Evolutionary conservation across 2,888 invertebrate genomes (phyloP), one percentile per base, ranked within the genome.

Genomic region (Cyrtodaria siliqua): DNA sequence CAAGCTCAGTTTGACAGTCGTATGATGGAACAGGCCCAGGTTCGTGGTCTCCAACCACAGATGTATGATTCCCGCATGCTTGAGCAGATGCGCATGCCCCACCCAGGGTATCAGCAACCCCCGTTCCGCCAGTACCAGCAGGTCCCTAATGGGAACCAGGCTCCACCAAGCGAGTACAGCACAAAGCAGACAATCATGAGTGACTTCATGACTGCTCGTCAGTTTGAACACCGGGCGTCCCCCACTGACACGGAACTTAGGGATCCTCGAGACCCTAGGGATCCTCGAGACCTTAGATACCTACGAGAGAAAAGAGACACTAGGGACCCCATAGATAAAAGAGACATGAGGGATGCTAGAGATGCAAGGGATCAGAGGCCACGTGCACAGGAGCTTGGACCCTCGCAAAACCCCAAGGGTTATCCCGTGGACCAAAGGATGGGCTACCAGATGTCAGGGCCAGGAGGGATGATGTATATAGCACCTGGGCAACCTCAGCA

Each of bases 161-260:
- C 69, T n/a, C 49, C 52, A 1, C 18, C 63, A 4, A 81, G 84
- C 9, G 76, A 79, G 20, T 83, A 80, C 69, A 95, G 95, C 81
- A 95, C 96, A 1, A 92, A 93, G 20, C 97, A 98, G 93, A 97
- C 98, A 83, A 97, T 98, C 70, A 96, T 97, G 62, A 87, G 97
- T 88, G 99, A 99, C 93, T 99, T 97, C 93, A 96, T 97, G 88
- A 98, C 98, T n/a, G 98, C 98, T 64, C 97, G 98, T 90, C 98
- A 98, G 94, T 98, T 98, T 98, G 83, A 57, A 16, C 78, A 79
- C 49, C 96, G 96, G 89, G 95, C 86, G 18, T 84, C 81, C 12
- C 75, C 79, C n/a, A 62, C 80, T 3, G 83, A 82, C 18, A 83
- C 81, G 24, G 80, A 78, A 50, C 14, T 49, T 18, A 20, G 79